Evolutionary conservation across 1,140 invertebrate genomes (phyloP), one percentile per base, ranked within the genome.

Genomic region (Calephelis virginiensis): DNA sequence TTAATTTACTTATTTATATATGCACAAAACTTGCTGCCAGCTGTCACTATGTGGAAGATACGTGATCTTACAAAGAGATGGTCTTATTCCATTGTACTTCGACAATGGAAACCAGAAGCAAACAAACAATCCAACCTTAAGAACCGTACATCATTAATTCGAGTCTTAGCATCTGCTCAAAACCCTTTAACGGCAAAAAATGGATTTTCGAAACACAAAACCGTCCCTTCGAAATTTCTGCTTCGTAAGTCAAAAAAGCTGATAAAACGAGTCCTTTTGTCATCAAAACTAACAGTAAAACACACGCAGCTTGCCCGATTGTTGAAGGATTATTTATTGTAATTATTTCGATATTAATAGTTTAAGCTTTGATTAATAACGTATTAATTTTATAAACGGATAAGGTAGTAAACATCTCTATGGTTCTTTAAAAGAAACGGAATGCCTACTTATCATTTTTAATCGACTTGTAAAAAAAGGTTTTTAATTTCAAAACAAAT

Each of bases 151-250:
- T 78, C 72, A 83, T 85, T 78, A 82, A 78, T 80, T 66, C 69
- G 70, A 66, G 63, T 76, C 76, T 78, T 78, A 72, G 69, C 83
- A 86, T 82, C 83, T 86, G 83, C 80, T 64, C 59, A 64, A 62
- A 78, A 79, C 77, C 80, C 79, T 83, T 83, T 82, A 69, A 71
- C 66, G 73, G 68, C 70, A 76, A 78, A 79, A 80, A 82, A 82
- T 69, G 72, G 74, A 76, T 84, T 80, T 76, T 76, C 69, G 68
- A 75, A 12, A 40, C 64, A 69, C 69, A 74, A 78, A 74, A 74
- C 75, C 70, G 67, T 72, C 79, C 77, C 72, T 75, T 73, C 68
- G 59, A 60, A 72, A 73, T 81, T 81, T 77, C 73, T 77, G 76
- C 68, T 74, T 61, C 60, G 59, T 70, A 72, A 49, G 45, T 67